Percentiles rank a stretch among this genome's conserved stretches.
phyloP scores from a whole-genome alignment of 2,797 vertebrate genomes.

The Crotalus adamanteus region DNA sequence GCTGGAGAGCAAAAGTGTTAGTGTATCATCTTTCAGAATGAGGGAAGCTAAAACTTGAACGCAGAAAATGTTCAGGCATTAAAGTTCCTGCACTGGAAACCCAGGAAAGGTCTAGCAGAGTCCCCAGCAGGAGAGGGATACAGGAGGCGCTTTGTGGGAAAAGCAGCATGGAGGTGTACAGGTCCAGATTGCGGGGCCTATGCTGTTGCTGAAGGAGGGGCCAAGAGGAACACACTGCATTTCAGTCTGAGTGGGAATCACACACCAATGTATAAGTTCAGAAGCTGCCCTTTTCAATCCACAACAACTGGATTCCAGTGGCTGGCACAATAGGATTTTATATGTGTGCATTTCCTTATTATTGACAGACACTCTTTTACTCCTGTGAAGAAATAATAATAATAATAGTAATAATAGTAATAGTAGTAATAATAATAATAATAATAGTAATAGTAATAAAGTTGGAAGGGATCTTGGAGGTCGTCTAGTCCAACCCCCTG shows the following conservation, averaged over 20 bases:
- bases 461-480: too few relatives aligned
- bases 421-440: too few relatives aligned
- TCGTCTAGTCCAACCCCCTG: too few relatives aligned
- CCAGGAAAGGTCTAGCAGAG: neutral
- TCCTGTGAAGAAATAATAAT: neutral
- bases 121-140: neutral
- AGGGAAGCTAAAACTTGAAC: constrained; percentile 13
- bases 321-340: neutral
- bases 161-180: neutral
- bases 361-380: neutral
- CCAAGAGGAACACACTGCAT: neutral
- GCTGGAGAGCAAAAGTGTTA: constrained; percentile 3
- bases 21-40: constrained; percentile 40
- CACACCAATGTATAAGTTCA: neutral
- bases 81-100: neutral
- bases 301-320: neutral
- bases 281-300: neutral
- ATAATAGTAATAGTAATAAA: too few relatives aligned
- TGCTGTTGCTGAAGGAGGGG: neutral
- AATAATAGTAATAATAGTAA: too few relatives aligned
- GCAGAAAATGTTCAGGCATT: constrained; percentile 9
- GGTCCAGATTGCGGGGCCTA: neutral
- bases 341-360: neutral
- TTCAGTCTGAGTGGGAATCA: neutral
- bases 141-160: neutral